Conservation (phyloP, 2,888 invertebrate genomes). For the Zele albiditarsus region DNA sequence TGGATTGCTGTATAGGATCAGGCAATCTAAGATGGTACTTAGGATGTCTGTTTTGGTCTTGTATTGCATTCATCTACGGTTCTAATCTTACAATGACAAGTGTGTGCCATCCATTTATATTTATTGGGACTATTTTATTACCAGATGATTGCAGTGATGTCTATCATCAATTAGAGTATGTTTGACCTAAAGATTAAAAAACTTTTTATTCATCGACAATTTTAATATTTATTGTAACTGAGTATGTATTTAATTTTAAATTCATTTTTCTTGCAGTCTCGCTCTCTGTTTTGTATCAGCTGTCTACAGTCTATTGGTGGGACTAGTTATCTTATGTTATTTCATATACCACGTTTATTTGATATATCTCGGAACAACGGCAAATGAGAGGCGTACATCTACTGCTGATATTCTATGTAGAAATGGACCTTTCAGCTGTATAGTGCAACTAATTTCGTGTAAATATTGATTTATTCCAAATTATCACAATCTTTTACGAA, state of each 20-base stretch:
- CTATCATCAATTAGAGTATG: slow-evolving; percentile 85
- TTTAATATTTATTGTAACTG: not conserved
- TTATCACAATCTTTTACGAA: slow-evolving; percentile 22
- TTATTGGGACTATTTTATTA: slow-evolving; percentile 80
- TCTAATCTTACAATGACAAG: slow-evolving; percentile 88
- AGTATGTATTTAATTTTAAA: not conserved
- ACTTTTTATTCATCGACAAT: not conserved
- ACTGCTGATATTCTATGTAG: slow-evolving; percentile 54
- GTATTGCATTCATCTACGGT: slow-evolving; percentile 81
- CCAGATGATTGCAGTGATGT: slow-evolving; percentile 91
- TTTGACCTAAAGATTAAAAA: slow-evolving; percentile 70
- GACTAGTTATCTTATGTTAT: slow-evolving; percentile 66
- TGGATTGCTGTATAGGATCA: slow-evolving; percentile 88
- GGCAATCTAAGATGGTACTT: slow-evolving; percentile 86
- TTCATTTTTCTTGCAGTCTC: slow-evolving; percentile 62
- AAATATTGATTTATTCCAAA: slow-evolving; percentile 55
- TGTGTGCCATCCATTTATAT: slow-evolving; percentile 86
- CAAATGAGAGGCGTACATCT: slow-evolving; percentile 62
- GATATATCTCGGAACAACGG: slow-evolving; percentile 64
- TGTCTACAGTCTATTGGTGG: slow-evolving; percentile 71
- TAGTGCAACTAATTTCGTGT: slow-evolving; percentile 63
- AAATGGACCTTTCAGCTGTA: slow-evolving; percentile 59
- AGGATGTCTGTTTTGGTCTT: slow-evolving; percentile 79
- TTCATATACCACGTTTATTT: slow-evolving; percentile 72
- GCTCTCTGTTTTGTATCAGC: slow-evolving; percentile 73